Evolutionary conservation across 2,113 vertebrate species (phyloP).

Genomic region (Nothocercus nigrocapillus): DNA sequence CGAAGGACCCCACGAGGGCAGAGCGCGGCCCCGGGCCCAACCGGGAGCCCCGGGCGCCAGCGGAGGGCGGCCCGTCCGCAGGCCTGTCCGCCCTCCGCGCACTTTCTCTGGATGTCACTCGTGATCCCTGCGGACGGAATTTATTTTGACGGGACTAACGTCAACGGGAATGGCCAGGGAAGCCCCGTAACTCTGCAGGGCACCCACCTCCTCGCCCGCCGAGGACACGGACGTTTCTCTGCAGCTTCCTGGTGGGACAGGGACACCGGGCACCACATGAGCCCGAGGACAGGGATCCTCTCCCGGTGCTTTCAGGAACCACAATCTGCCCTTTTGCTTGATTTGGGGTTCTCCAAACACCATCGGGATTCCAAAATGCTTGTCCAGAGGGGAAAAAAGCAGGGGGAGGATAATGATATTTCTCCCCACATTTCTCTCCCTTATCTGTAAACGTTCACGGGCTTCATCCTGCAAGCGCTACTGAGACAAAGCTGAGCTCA

Average conservation of each 20-base stretch:
- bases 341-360: background rate
- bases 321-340: background rate
- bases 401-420: background rate
- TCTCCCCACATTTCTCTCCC: background rate
- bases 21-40: background rate
- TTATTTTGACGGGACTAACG: background rate
- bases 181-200: background rate
- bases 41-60: too few species aligned
- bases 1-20: background rate
- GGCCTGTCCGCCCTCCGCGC: accelerated
- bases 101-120: background rate
- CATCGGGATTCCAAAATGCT: background rate
- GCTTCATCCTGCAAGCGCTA: background rate
- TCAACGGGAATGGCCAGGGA: background rate
- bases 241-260: accelerated
- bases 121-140: background rate
- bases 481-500: background rate
- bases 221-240: too few species aligned
- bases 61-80: too few species aligned
- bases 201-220: background rate
- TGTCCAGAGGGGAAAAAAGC: background rate
- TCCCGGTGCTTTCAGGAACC: background rate
- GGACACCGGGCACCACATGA: background rate
- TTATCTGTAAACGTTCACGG: background rate
- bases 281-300: background rate